Evolutionary conservation across 2,113 vertebrate species (phyloP).

Genomic region (Datnioides undecimradiatus): DNA sequence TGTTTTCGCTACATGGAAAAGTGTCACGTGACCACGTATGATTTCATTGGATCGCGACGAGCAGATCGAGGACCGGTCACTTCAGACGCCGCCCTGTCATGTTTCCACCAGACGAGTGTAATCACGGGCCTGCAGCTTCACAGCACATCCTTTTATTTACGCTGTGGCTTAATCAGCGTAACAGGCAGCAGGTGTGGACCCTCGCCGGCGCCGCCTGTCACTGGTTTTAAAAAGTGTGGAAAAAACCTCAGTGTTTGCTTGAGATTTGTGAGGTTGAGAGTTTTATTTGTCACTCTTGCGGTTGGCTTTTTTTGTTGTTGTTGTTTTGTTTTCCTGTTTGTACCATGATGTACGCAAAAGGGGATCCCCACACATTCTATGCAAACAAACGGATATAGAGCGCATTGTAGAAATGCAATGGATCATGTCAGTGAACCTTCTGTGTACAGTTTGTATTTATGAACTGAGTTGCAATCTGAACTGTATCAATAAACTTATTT

Average conservation of each 20-base stretch:
- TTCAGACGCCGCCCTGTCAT: neutral
- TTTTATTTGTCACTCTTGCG: neutral
- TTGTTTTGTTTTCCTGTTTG: slow-evolving; percentile 76
- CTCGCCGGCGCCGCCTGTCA: neutral
- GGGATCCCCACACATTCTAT: slow-evolving; percentile 92
- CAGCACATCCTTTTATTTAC: neutral
- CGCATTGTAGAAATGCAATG: slow-evolving; percentile 92
- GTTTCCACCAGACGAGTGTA: neutral
- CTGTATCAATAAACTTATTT: slow-evolving; percentile 95
- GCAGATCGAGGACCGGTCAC: neutral
- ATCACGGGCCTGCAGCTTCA: neutral
- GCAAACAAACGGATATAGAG: slow-evolving; percentile 85
- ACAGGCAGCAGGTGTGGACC: neutral
- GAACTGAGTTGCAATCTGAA: slow-evolving; percentile 92
- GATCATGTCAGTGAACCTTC: slow-evolving; percentile 91
- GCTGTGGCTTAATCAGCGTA: neutral
- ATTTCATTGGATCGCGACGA: neutral
- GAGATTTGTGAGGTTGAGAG: slow-evolving; percentile 13
- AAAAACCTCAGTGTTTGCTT: slow-evolving; percentile 2
- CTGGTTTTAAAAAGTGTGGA: neutral
- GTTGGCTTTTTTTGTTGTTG: too few species aligned
- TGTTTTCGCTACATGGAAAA: neutral
- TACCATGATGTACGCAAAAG: slow-evolving; percentile 76
- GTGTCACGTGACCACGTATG: too few species aligned
- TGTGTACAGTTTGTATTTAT: slow-evolving; percentile 96